Evolutionary conservation across 30 jellyfish, hydroid and myxozoan genomes (phyloP).

Genomic region (Pseudorhiza aurosa): DNA sequence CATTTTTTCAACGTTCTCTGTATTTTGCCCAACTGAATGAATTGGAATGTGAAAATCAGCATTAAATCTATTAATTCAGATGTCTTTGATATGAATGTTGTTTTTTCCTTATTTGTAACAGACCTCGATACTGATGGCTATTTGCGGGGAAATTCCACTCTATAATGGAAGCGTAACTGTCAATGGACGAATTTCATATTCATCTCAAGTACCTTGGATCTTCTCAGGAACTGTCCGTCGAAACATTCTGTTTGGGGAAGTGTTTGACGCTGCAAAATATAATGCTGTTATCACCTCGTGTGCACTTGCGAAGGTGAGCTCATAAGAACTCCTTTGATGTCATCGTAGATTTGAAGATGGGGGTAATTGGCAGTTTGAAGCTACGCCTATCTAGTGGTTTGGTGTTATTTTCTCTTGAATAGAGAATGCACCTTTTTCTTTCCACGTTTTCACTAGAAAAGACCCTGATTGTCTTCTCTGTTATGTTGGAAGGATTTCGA

Average conservation of each 20-base stretch:
- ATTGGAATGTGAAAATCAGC: not conserved
- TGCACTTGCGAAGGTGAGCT: conserved; percentile 23
- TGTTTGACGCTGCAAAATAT: conserved; percentile 34
- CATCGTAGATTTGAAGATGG: too few species aligned
- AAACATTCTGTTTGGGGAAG: conserved; percentile 78
- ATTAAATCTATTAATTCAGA: too few species aligned
- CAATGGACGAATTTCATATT: conserved; percentile 71
- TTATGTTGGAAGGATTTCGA: conserved; percentile 66
- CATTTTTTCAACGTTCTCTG: too few species aligned
- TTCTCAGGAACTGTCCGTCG: conserved; percentile 83
- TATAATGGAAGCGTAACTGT: conserved; percentile 38
- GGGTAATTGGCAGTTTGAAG: too few species aligned
- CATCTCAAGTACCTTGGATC: conserved; percentile 89
- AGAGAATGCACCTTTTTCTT: too few species aligned
- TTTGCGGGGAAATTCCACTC: conserved; percentile 67
- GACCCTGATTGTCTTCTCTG: not conserved
- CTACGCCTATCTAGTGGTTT: too few species aligned
- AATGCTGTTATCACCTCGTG: conserved; percentile 48
- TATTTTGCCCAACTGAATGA: too few species aligned
- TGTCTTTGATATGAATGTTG: not conserved
- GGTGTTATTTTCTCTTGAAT: too few species aligned
- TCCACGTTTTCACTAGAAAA: too few species aligned
- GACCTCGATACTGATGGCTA: conserved; percentile 75
- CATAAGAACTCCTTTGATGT: too few species aligned
- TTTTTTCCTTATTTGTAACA: not conserved